These are phyloP conservation scores for Epizoanthus rinbou DNA, from an alignment of 92 coral and sea anemone species.

Conservation along the genomic window DNA sequence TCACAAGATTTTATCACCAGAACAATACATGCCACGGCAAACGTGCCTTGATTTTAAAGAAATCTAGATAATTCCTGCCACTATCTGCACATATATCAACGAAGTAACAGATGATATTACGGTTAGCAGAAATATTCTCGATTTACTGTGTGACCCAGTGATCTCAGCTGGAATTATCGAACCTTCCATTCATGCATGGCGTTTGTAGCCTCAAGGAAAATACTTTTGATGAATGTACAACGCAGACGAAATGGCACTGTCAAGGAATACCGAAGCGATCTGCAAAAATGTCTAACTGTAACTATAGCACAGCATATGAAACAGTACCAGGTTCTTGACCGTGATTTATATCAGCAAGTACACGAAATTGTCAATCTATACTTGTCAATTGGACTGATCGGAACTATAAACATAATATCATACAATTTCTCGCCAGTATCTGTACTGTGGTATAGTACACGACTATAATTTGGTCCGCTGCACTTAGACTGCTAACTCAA, in stretches of 20 bases:
- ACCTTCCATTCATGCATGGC: neutral
- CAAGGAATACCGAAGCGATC: neutral
- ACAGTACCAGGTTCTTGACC: no score
- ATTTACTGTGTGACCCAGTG: neutral
- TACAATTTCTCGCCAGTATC: neutral
- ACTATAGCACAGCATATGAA: neutral
- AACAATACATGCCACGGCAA: neutral
- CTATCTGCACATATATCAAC: neutral
- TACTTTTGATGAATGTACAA: neutral
- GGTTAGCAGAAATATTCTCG: neutral
- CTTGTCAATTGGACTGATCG: neutral
- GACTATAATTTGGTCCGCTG: neutral
- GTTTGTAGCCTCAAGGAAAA: slow-evolving; percentile 21
- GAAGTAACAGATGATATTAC: neutral
- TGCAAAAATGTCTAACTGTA: neutral
- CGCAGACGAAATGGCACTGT: slow-evolving; percentile 1
- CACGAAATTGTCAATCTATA: neutral
- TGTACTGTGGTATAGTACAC: neutral
- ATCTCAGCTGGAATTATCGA: neutral
- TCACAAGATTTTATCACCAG: neutral
- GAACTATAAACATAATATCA: slow-evolving; percentile 30
- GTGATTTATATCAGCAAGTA: no score
- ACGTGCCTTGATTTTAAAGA: neutral
- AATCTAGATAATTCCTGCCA: neutral
- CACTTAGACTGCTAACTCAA: neutral